phyloP scores from a whole-genome alignment of 2,113 vertebrate genomes.

The Plectropomus leopardus region DNA sequence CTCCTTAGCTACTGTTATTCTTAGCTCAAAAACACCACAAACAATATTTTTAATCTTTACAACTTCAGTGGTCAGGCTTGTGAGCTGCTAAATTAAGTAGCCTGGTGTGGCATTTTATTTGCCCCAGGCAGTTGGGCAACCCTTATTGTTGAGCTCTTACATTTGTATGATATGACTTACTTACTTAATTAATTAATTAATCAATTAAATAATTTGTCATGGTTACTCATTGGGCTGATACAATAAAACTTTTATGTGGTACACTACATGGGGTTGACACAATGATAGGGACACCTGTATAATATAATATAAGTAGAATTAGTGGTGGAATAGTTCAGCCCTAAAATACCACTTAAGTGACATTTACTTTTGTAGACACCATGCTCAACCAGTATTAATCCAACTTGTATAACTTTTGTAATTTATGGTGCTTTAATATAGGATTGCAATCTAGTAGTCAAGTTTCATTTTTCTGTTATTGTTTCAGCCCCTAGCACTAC shows the following conservation, averaged over 20 bases:
- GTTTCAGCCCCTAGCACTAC: not conserved
- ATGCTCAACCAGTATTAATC: not conserved
- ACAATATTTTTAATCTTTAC: no score
- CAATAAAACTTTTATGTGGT: not conserved
- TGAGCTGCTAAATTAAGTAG: no score
- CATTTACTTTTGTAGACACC: not conserved
- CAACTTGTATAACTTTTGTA: not conserved
- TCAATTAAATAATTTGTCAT: not conserved
- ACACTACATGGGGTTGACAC: not conserved
- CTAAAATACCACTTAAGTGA: not conserved
- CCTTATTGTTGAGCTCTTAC: no score
- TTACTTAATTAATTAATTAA: no score
- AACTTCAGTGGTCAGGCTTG: no score
- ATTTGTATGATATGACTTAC: not conserved
- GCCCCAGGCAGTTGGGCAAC: no score
- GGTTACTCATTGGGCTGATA: not conserved
- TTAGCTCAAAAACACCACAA: no score
- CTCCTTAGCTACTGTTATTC: no score
- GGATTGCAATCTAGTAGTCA: not conserved
- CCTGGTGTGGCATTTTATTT: no score
- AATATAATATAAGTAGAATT: not conserved
- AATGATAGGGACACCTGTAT: not conserved
- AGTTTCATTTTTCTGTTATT: no score
- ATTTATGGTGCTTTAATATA: not conserved
- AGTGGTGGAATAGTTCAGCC: not conserved